Evolutionary conservation across 2,888 invertebrate genomes (phyloP).

Genomic region (Noctua janthe): DNA sequence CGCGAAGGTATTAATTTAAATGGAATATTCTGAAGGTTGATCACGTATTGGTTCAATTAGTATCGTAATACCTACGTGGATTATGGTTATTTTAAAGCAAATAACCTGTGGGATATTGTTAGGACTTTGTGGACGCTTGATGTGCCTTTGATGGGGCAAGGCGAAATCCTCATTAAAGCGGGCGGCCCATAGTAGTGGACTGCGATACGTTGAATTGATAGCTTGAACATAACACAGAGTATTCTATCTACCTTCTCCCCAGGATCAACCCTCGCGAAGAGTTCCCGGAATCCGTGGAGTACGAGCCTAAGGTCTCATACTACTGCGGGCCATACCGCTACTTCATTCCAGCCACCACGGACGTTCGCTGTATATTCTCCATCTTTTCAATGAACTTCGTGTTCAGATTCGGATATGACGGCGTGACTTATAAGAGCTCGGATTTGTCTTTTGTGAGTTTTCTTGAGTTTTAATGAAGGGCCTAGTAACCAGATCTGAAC

Average conservation of each 20-base stretch:
- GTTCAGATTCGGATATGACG: constrained; percentile 86
- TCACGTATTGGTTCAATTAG: too few relatives aligned
- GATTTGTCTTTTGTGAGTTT: constrained; percentile 85
- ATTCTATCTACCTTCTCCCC: constrained; percentile 2
- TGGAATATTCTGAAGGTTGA: too few relatives aligned
- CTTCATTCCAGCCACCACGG: constrained; percentile 87
- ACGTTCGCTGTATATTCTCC: constrained; percentile 87
- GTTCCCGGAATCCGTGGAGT: constrained; percentile 87
- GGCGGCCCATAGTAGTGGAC: not conserved
- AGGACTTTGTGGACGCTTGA: too few relatives aligned
- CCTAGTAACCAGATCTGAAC: not conserved
- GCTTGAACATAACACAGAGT: not conserved
- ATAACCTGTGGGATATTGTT: too few relatives aligned
- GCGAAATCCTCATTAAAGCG: too few relatives aligned
- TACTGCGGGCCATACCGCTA: constrained; percentile 87
- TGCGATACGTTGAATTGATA: not conserved
- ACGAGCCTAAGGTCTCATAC: constrained; percentile 87
- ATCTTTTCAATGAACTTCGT: constrained; percentile 88
- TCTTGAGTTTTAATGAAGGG: not conserved
- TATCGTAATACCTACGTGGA: too few relatives aligned
- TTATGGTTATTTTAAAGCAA: too few relatives aligned
- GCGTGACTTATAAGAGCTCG: constrained; percentile 86
- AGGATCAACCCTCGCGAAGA: constrained; percentile 88
- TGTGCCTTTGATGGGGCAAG: too few relatives aligned
- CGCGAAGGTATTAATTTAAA: too few relatives aligned